Percentiles rank a stretch among this genome's conserved stretches.
Evolutionary conservation across 2,888 invertebrate genomes (phyloP).

Genomic region (Drosophila glabriapex): DNA sequence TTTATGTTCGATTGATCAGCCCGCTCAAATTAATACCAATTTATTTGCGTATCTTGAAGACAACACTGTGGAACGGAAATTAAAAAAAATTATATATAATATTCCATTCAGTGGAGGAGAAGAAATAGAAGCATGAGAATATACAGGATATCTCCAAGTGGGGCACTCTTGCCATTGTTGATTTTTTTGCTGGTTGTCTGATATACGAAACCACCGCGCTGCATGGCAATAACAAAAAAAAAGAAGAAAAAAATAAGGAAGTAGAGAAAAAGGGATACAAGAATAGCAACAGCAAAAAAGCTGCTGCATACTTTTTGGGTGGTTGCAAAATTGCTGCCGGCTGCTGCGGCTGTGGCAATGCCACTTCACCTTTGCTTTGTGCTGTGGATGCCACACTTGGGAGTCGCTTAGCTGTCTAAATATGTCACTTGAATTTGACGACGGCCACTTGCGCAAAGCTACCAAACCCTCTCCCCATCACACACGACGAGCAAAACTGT

Average conservation of each 20-base stretch:
- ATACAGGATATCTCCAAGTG: background rate
- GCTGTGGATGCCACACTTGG: constrained; percentile 65
- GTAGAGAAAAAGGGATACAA: constrained; percentile 37
- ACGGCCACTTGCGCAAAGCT: constrained; percentile 72
- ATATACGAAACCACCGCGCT: constrained; percentile 35
- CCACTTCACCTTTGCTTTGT: constrained; percentile 73
- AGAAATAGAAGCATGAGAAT: background rate
- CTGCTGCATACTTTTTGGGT: constrained; percentile 51
- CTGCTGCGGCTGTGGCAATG: constrained; percentile 46
- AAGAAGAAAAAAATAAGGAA: background rate
- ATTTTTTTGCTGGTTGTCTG: constrained; percentile 35
- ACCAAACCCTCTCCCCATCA: background rate
- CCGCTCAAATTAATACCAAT: background rate
- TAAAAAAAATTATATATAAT: background rate
- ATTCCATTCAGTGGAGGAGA: background rate
- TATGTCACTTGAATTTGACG: constrained; percentile 80
- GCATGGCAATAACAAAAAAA: constrained; percentile 29
- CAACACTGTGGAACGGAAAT: background rate
- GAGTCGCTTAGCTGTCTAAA: constrained; percentile 80
- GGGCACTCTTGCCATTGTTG: too few relatives aligned
- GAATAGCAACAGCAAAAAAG: constrained; percentile 25
- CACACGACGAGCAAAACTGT: constrained; percentile 53
- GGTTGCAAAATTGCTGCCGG: constrained; percentile 66
- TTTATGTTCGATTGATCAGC: background rate
- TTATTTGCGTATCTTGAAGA: background rate